Percentiles rank a stretch among this genome's conserved stretches.
Conservation (phyloP, 2,113 vertebrate genomes). For the Amblyopsis rosae region DNA sequence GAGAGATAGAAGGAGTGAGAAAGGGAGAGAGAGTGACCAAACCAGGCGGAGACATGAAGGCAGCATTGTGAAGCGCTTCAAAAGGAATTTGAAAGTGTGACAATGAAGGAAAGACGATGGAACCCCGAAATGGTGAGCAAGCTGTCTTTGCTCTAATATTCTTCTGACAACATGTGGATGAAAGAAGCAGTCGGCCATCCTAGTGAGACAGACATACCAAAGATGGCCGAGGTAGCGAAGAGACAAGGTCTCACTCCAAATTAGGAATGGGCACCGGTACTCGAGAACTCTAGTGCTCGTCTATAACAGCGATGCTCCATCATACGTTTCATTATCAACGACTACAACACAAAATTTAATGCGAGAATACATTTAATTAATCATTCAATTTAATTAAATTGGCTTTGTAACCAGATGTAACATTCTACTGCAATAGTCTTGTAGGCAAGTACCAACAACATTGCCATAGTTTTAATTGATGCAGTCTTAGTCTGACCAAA, state of each 20-base stretch:
- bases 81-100: constrained; percentile 21
- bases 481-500: too few relatives aligned
- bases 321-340: too few relatives aligned
- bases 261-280: too few relatives aligned
- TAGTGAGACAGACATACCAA: constrained; percentile 20
- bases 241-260: constrained; percentile 19
- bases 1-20: background rate
- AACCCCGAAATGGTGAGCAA: background rate
- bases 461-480: too few relatives aligned
- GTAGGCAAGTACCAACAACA: too few relatives aligned
- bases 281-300: too few relatives aligned
- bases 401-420: too few relatives aligned
- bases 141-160: constrained; percentile 14
- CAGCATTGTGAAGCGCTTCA: constrained; percentile 13
- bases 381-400: too few relatives aligned
- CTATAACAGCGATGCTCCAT: too few relatives aligned
- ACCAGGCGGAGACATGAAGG: constrained; percentile 2
- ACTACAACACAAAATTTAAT: too few relatives aligned
- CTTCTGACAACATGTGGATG: constrained; percentile 28
- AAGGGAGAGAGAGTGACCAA: background rate
- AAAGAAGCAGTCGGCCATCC: background rate
- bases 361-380: too few relatives aligned
- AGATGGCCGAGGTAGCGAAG: background rate
- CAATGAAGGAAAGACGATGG: constrained; percentile 15
- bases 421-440: too few relatives aligned